Conservation (phyloP, 2,113 vertebrate genomes). For the Alosa alosa region DNA sequence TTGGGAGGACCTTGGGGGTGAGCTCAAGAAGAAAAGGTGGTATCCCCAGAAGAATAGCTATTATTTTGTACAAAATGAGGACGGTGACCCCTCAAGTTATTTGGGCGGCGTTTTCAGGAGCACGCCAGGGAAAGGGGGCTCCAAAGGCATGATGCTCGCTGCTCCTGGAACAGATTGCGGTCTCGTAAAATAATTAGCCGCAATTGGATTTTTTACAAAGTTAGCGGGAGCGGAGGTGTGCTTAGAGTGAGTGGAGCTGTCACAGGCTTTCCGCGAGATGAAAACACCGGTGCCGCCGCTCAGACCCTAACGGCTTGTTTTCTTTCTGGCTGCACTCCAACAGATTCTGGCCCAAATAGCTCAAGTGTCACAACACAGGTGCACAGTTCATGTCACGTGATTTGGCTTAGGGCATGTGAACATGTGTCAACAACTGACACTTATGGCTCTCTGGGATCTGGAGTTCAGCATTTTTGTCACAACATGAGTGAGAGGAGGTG, state of each 20-base stretch:
- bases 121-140: background rate
- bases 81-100: conserved; percentile 57
- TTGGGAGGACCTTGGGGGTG: conserved; percentile 46
- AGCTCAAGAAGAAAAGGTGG: conserved; percentile 33
- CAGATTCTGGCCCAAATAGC: background rate
- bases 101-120: background rate
- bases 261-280: background rate
- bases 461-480: background rate
- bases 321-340: background rate
- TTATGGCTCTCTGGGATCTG: background rate
- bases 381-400: background rate
- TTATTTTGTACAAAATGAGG: conserved; percentile 48
- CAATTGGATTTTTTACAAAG: background rate
- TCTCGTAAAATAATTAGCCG: background rate
- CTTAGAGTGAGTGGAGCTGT: background rate
- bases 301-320: background rate
- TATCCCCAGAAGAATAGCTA: conserved; percentile 51
- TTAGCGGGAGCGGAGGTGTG: background rate
- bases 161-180: background rate
- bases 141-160: background rate
- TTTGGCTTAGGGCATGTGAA: background rate
- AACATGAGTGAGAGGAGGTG: background rate
- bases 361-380: background rate
- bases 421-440: background rate
- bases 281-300: background rate